Conservation (phyloP, 2,888 invertebrate genomes). For the Chymomyza fuscimana region DNA sequence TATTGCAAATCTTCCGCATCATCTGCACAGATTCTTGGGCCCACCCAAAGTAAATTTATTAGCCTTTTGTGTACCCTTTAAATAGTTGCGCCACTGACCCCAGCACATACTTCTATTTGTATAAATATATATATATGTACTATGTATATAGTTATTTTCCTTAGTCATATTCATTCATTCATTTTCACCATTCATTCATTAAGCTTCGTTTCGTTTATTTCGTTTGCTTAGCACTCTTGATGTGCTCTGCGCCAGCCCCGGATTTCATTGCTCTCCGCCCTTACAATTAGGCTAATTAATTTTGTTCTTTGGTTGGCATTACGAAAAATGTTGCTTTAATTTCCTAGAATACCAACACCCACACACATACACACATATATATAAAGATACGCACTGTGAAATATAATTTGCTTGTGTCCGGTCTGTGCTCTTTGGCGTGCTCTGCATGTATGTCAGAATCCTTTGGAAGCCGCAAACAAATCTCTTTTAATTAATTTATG, state of each 20-base stretch:
- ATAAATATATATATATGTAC: constrained; percentile 27
- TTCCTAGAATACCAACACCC: constrained; percentile 52
- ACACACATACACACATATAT: constrained; percentile 20
- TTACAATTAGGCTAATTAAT: constrained; percentile 75
- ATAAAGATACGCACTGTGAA: neutral
- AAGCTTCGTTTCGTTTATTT: constrained; percentile 30
- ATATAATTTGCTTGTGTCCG: constrained; percentile 60
- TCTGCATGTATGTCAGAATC: constrained; percentile 61
- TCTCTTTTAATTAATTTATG: constrained; percentile 78
- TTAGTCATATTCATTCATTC: constrained; percentile 55
- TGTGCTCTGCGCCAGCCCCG: neutral
- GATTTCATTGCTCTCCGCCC: constrained; percentile 47
- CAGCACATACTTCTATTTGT: neutral
- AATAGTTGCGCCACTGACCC: constrained; percentile 36
- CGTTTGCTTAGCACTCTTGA: constrained; percentile 36
- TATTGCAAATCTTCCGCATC: neutral
- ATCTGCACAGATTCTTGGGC: constrained; percentile 14
- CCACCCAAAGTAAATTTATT: neutral
- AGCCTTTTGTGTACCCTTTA: neutral
- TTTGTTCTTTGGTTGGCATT: constrained; percentile 70
- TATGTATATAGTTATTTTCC: constrained; percentile 54
- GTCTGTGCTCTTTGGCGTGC: constrained; percentile 34
- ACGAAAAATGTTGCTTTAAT: constrained; percentile 73
- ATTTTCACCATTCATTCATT: constrained; percentile 51
- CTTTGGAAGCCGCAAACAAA: constrained; percentile 77